Conservation (phyloP, 2,113 vertebrate genomes). For the Boleophthalmus pectinirostris region DNA sequence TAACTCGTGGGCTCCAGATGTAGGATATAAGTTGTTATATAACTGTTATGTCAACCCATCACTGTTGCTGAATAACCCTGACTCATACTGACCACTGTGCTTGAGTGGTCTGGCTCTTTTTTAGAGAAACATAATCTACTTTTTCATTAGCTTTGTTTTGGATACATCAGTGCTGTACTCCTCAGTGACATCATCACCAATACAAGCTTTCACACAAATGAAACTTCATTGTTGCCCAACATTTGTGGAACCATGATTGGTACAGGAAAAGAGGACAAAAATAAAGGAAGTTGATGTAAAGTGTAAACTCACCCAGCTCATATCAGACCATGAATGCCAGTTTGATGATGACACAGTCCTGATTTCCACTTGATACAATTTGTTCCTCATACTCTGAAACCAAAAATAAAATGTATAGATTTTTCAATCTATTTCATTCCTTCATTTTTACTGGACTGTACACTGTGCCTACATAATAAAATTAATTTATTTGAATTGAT, state of each 20-base stretch:
- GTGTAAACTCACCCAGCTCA: not conserved
- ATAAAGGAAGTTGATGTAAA: not conserved
- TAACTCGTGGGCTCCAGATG: slow-evolving; percentile 9
- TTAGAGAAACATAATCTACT: too few species aligned
- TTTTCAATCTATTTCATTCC: not conserved
- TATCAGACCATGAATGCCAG: not conserved
- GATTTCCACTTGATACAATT: not conserved
- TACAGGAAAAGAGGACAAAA: not conserved
- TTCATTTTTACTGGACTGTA: not conserved
- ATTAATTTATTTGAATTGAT: not conserved
- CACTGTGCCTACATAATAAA: not conserved
- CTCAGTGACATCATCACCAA: too few species aligned
- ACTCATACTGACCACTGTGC: slow-evolving; percentile 18
- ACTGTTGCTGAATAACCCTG: slow-evolving; percentile 51
- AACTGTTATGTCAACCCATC: slow-evolving; percentile 23
- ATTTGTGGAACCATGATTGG: too few species aligned
- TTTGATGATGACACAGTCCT: not conserved
- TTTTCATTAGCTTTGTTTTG: too few species aligned
- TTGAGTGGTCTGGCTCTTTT: not conserved
- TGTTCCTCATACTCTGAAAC: not conserved
- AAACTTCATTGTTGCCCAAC: too few species aligned
- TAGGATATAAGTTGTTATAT: slow-evolving; percentile 25
- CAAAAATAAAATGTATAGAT: too few species aligned
- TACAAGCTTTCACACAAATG: too few species aligned
- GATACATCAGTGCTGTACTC: too few species aligned